These are phyloP conservation scores for Conchocele bisecta DNA, from an alignment of 2,888 invertebrate species.

Conservation along the genomic window DNA sequence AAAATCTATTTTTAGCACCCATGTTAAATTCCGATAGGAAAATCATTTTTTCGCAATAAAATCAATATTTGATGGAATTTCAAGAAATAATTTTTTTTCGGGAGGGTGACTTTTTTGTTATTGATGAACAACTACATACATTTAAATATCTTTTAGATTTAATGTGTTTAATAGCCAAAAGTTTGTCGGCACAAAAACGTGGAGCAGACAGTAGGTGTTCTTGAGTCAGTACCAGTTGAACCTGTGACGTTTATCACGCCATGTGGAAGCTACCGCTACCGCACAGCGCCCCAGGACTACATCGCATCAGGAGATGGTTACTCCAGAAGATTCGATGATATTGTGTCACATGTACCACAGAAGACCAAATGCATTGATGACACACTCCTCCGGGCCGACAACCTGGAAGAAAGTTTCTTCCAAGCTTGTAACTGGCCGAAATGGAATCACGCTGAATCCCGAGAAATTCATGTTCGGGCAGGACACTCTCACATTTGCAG, in stretches of 20 bases:
- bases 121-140: too few relatives aligned
- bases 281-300: slow-evolving; percentile 61
- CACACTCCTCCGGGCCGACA: slow-evolving; percentile 36
- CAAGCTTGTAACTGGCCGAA: slow-evolving; percentile 58
- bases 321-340: slow-evolving; percentile 58
- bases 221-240: too few relatives aligned
- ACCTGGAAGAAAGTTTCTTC: slow-evolving; percentile 45
- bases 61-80: too few relatives aligned
- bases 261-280: slow-evolving; percentile 63
- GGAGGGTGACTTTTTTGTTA: slow-evolving; percentile 65
- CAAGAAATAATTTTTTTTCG: too few relatives aligned
- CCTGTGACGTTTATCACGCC: slow-evolving; percentile 65
- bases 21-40: too few relatives aligned
- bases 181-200: too few relatives aligned
- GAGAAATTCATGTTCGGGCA: slow-evolving; percentile 57
- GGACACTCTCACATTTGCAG: slow-evolving; percentile 50
- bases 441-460: slow-evolving; percentile 61
- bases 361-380: slow-evolving; percentile 65
- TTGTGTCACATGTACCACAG: slow-evolving; percentile 62
- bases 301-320: slow-evolving; percentile 64
- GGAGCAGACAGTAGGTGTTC: too few relatives aligned
- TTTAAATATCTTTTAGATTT: too few relatives aligned
- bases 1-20: too few relatives aligned
- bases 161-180: too few relatives aligned
- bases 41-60: too few relatives aligned